These are phyloP conservation scores for Dendropsophus ebraccatus DNA, from an alignment of 2,113 vertebrate genomes.

Conservation along the genomic window DNA sequence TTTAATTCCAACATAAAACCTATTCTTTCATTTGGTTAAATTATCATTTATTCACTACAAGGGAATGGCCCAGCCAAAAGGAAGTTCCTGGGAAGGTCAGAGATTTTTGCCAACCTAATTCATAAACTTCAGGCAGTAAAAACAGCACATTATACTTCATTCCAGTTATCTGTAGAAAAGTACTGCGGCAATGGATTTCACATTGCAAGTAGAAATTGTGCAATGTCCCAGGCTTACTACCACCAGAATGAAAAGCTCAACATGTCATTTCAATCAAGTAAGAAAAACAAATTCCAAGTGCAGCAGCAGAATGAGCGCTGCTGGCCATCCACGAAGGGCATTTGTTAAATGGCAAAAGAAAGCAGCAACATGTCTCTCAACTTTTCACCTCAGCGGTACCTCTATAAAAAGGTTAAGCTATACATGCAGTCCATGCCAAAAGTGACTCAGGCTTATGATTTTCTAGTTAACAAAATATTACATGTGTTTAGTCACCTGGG, in stretches of 20 bases:
- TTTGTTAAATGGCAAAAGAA: constrained; percentile 40
- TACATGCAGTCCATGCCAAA: constrained; percentile 37
- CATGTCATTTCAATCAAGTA: background rate
- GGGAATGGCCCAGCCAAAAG: background rate
- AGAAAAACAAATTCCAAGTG: background rate
- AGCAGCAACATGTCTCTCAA: constrained; percentile 38
- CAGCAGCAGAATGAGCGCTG: background rate
- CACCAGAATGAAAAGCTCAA: background rate
- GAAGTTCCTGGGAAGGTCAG: background rate
- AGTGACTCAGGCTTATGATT: constrained; percentile 43
- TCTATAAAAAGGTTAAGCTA: constrained; percentile 15
- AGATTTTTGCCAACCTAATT: background rate
- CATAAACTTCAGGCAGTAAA: background rate
- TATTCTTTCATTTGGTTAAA: background rate
- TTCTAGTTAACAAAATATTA: constrained; percentile 47
- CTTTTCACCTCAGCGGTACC: constrained; percentile 48
- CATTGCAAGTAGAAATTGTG: background rate
- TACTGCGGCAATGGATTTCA: background rate
- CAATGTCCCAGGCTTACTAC: background rate
- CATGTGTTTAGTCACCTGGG: constrained; percentile 56
- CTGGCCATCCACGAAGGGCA: background rate
- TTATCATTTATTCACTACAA: background rate
- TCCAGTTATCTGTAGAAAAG: background rate
- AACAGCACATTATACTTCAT: background rate
- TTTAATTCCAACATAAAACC: background rate